Conservation (phyloP, 1,140 invertebrate genomes). For the Aphis craccivora region DNA sequence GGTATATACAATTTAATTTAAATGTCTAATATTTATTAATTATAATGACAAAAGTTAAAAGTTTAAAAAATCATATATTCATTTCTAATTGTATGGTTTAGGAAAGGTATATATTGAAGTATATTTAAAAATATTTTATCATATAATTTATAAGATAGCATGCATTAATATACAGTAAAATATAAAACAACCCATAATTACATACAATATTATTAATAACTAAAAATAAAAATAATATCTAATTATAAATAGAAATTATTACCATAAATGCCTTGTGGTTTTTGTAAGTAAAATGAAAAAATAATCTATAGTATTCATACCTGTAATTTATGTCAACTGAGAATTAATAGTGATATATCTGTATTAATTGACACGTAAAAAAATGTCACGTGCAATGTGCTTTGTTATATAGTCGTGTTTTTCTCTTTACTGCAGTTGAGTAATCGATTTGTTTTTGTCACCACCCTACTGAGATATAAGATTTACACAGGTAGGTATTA, state of each 20-base stretch:
- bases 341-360: conserved; percentile 20
- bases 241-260: neutral
- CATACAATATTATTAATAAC: neutral
- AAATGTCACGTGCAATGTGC: conserved; percentile 34
- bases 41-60: neutral
- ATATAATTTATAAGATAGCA: neutral
- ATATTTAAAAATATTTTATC: neutral
- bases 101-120: neutral
- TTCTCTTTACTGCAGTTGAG: neutral
- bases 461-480: neutral
- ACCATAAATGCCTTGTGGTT: neutral
- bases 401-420: conserved; percentile 1
- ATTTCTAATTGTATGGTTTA: neutral
- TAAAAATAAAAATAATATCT: neutral
- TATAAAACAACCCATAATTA: neutral
- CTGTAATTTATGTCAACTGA: neutral
- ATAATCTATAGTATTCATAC: neutral
- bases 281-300: neutral
- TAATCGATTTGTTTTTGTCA: conserved; percentile 55
- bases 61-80: neutral
- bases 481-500: conserved; percentile 32
- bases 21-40: neutral
- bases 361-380: conserved; percentile 26
- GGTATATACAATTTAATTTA: neutral
- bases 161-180: neutral